Base-by-base conservation (phyloP, 2,113 vertebrate genomes). In the human region DNA sequence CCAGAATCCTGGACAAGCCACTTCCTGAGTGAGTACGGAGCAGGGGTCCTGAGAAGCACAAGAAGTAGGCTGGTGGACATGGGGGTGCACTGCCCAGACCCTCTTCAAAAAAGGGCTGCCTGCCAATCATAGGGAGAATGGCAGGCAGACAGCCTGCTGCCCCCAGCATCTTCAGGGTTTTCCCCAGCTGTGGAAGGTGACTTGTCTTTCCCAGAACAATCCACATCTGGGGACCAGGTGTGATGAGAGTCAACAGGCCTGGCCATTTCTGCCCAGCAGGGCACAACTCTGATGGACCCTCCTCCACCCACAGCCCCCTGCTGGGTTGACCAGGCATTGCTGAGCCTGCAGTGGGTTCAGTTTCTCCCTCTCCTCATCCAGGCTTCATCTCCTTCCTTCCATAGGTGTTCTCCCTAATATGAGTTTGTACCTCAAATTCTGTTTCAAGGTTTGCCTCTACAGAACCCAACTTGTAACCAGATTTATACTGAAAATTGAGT, bases 291-390 rank as follows among this genome's bases (percentile, higher is more conserved):
- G 17, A 32, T 1, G 20, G 82, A 12, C 32, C 20, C 17, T 5
- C 32, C 10, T 40, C 17, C 3, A 6, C 30, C 23, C 50, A 32
- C 3, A 1, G 10, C 1, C 8, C 48, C n/a, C 25, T 16, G 0
- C 32, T 3, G 10, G 68, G 25, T 5, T 22, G 5, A 11, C 61
- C 61, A 45, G 61, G 64, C 64, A 13, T 43, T 20, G 35, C 32
- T 8, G 35, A n/a, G 17, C 35, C 68, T 38, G 68, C 8, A 7
- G 32, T 20, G 17, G 16, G 8, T 70, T n/a, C 66, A 68, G 7
- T 13, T 68, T 68, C 66, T 68, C 66, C 16, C 66, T 17, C 66
- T 68, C 13, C 68, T 35, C 35, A 70, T n/a, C 6, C 68, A 84
- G 17, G 20, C 16, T 43, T 32, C 6, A 1, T 14, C 23, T 12